A percentile compares a stretch with the other conserved stretches of the same genome.
Evolutionary conservation across 2,888 invertebrate genomes (phyloP).

Genomic region (Diplolepis rosae): DNA sequence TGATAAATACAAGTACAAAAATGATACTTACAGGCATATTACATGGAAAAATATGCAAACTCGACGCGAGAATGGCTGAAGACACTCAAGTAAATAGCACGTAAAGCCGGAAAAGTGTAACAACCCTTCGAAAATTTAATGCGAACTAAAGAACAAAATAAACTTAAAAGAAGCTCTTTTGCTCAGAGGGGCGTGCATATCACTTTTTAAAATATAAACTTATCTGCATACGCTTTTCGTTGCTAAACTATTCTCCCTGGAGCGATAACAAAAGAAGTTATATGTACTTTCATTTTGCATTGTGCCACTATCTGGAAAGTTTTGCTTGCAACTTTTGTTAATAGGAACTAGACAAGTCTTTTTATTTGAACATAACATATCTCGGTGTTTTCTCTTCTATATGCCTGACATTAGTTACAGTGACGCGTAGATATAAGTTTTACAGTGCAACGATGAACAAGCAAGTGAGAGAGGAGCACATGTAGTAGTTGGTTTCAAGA

Average conservation of each 20-base stretch:
- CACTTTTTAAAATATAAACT: neutral
- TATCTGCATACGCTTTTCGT: neutral
- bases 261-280: slow-evolving; percentile 25
- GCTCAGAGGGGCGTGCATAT: neutral
- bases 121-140: slow-evolving; percentile 1
- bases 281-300: slow-evolving; percentile 25
- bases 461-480: neutral
- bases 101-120: neutral
- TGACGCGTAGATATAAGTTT: slow-evolving; percentile 7
- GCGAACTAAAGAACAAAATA: neutral
- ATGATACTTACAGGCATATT: slow-evolving; percentile 22
- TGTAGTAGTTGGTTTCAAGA: slow-evolving; percentile 15
- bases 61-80: slow-evolving; percentile 2
- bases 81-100: neutral
- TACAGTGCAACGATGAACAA: neutral
- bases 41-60: slow-evolving; percentile 25
- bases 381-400: slow-evolving; percentile 20
- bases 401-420: slow-evolving; percentile 27
- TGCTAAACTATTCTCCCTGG: neutral
- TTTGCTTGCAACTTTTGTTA: slow-evolving; percentile 28
- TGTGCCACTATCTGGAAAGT: slow-evolving; percentile 25
- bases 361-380: slow-evolving; percentile 24
- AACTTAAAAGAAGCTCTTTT: neutral
- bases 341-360: slow-evolving; percentile 10
- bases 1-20: slow-evolving; percentile 15